A percentile compares a stretch with the other conserved stretches of the same genome.
Conservation (phyloP, 2,888 invertebrate species). For the Actias luna region DNA sequence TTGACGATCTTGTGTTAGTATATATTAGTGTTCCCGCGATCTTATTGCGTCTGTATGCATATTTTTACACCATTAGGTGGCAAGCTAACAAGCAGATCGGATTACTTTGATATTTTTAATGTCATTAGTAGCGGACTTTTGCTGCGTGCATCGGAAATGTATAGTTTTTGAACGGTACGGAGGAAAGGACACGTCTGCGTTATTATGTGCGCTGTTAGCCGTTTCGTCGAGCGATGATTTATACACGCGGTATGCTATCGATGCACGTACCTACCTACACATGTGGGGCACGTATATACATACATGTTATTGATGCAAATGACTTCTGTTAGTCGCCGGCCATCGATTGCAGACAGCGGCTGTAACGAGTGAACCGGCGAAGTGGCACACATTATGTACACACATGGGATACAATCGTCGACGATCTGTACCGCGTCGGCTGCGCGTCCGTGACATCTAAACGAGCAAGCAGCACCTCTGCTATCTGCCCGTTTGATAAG, state of each 20-base stretch:
- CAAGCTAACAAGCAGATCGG: no score
- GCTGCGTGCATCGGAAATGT: no score
- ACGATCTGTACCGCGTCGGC: background rate
- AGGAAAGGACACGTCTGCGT: background rate
- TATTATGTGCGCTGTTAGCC: background rate
- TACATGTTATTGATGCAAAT: constrained; percentile 31
- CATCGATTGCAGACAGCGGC: constrained; percentile 43
- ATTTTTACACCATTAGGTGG: no score
- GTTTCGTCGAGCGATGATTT: background rate
- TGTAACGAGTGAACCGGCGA: constrained; percentile 53
- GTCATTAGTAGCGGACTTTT: no score
- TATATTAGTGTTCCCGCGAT: no score
- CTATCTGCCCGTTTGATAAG: constrained; percentile 78
- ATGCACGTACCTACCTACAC: constrained; percentile 6
- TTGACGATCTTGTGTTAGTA: background rate
- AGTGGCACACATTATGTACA: no score
- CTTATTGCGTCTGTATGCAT: no score
- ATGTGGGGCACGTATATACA: constrained; percentile 18
- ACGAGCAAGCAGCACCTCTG: constrained; percentile 76
- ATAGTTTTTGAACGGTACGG: background rate
- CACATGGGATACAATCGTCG: constrained; percentile 51
- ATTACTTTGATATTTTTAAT: no score
- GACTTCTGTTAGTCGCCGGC: constrained; percentile 36
- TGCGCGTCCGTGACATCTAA: constrained; percentile 76
- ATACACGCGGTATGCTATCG: background rate